Conservation (phyloP, 2,113 vertebrate species). For the Planiliza haematocheilus region DNA sequence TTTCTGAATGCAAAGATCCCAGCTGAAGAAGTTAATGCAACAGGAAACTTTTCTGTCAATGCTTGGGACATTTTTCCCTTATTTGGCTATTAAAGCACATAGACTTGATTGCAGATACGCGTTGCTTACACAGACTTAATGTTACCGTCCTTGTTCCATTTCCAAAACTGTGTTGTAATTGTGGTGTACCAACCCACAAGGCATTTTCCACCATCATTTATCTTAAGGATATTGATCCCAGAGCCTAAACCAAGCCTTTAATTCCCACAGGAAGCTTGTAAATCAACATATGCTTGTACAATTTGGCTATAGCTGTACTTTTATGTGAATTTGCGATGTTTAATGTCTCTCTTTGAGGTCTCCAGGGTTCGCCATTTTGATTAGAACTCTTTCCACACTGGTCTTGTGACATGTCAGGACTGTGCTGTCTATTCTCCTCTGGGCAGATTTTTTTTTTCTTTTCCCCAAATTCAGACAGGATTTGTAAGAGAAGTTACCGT, state of each 20-base stretch:
- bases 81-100: neutral
- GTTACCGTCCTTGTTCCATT: constrained; percentile 22
- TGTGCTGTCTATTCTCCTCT: constrained; percentile 18
- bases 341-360: constrained; percentile 35
- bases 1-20: neutral
- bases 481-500: constrained; percentile 25
- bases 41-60: neutral
- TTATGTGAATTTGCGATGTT: constrained; percentile 19
- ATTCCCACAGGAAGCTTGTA: neutral
- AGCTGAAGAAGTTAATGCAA: neutral
- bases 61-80: neutral
- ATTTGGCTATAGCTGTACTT: neutral
- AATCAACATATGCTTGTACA: constrained; percentile 1
- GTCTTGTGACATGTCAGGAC: constrained; percentile 72
- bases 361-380: constrained; percentile 65
- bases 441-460: constrained; percentile 27
- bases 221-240: constrained; percentile 31
- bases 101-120: neutral
- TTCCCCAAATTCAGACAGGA: neutral
- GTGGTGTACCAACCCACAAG: constrained; percentile 61
- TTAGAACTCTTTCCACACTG: constrained; percentile 36
- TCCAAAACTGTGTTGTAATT: constrained; percentile 56
- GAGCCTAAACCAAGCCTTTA: constrained; percentile 10
- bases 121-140: constrained; percentile 8
- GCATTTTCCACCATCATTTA: constrained; percentile 61